Base-by-base conservation (phyloP, 2,888 invertebrate species). In the Hybos culiciformis region DNA sequence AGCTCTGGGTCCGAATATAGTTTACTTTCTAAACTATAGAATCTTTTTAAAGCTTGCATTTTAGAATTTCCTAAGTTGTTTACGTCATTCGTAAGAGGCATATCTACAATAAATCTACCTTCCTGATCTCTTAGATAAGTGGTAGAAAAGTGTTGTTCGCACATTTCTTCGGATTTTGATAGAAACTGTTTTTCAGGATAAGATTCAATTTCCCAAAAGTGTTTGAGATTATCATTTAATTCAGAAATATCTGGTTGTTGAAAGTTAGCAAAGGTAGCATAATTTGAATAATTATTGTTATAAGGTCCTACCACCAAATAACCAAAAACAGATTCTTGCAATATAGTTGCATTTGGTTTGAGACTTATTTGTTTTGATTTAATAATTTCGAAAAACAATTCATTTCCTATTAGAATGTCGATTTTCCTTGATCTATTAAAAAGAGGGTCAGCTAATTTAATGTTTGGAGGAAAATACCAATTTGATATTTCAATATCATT, bases 181-280 rank as follows among this genome's bases (percentile, higher is more conserved):
- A 46, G 26, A 34, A 37, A 26, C 37, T 42, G 44, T 6, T 36
- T 37, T n/a, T 37, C 38, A 12, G 44, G 45, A 6, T 46, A 4
- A 8, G 46, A 33, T 32, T 50, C 48, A 9, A 48, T 24, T 19
- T 50, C 41, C 46, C 47, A 50, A 17, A 50, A 41, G 42, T 31
- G 26, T 18, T n/a, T 39, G 33, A 38, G 15, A n/a, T n/a, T 12
- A 17, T 14, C 14, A 23, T 36, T 19, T 11, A n/a, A 5, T 5
- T 26, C 7, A 17, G 17, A 17, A 33, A 18, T 17, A 7, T 17
- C 9, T 5, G 12, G 9, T 14, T 33, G 18, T 17, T 17, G 18
- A 33, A 7, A 18, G 8, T 33, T 8, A 17, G 8, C 12, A 17
- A 18, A 4, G 18, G 9, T 17, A 9, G 17, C 4, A 6, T 11